Conservation (phyloP, 2,797 vertebrate species). For the Pagetopsis macropterus region DNA sequence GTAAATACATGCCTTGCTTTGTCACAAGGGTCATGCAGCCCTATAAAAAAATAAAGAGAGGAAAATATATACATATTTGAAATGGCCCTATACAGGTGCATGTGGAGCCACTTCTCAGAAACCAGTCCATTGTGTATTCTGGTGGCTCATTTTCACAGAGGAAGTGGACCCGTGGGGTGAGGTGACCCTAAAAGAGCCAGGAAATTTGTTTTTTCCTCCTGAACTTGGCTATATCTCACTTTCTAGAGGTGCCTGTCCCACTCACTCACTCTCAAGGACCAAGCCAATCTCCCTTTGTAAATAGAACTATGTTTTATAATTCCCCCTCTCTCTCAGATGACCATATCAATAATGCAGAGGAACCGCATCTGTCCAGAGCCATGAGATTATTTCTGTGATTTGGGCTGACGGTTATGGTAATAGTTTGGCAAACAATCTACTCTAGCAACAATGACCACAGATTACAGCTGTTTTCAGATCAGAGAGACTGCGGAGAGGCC, state of each 20-base stretch:
- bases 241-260: slow-evolving; percentile 95
- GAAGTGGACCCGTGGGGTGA: slow-evolving; percentile 86
- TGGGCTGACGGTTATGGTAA: slow-evolving; percentile 99
- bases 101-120: slow-evolving; percentile 70
- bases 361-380: slow-evolving; percentile 93
- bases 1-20: slow-evolving; percentile 74
- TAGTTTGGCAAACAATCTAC: slow-evolving; percentile 99
- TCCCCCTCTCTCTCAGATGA: slow-evolving; percentile 91
- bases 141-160: slow-evolving; percentile 84
- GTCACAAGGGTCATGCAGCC: slow-evolving; percentile 66
- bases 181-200: slow-evolving; percentile 89
- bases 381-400: slow-evolving; percentile 99
- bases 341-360: slow-evolving; percentile 99
- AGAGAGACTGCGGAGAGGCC: slow-evolving; percentile 87
- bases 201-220: slow-evolving; percentile 88
- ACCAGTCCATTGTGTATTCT: slow-evolving; percentile 84
- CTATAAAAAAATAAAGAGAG: slow-evolving; percentile 45
- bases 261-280: slow-evolving; percentile 95
- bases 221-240: slow-evolving; percentile 96
- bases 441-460: slow-evolving; percentile 92
- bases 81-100: slow-evolving; percentile 74
- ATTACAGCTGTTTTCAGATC: slow-evolving; percentile 99
- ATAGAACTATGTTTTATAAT: slow-evolving; percentile 99
- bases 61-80: slow-evolving; percentile 76
- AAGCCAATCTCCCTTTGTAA: slow-evolving; percentile 99